Evolutionary conservation across 2,797 vertebrate genomes (phyloP).

Genomic region (Loris lydekkerianus): DNA sequence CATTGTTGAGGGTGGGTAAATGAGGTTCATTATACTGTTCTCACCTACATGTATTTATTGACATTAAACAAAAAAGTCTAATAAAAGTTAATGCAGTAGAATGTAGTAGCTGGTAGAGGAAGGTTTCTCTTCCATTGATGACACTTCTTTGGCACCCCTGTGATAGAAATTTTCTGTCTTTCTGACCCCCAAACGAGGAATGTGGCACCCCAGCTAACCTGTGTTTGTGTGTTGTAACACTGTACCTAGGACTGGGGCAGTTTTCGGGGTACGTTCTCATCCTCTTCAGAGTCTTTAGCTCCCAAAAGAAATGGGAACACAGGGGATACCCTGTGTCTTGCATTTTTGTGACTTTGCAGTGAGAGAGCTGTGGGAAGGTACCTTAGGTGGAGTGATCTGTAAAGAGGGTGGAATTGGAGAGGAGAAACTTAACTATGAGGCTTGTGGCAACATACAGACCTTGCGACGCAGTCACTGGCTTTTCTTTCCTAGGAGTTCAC

Average conservation of each 20-base stretch:
- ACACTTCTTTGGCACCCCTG: not conserved
- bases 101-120: not conserved
- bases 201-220: no score
- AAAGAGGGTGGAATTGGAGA: not conserved
- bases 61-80: not conserved
- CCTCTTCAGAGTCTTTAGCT: not conserved
- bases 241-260: no score
- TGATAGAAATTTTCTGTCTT: not conserved
- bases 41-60: not conserved
- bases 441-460: not conserved
- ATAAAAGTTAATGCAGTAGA: not conserved
- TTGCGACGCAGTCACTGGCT: not conserved
- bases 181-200: not conserved
- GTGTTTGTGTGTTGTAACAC: accelerated
- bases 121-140: not conserved
- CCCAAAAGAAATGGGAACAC: not conserved
- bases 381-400: not conserved
- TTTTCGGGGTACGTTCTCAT: not conserved
- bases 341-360: not conserved
- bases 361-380: not conserved
- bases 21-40: not conserved
- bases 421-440: not conserved
- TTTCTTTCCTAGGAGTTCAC: not conserved
- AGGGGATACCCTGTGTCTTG: not conserved
- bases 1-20: not conserved